Percentiles rank a stretch among this genome's conserved stretches.
phyloP scores from a whole-genome alignment of 2,113 vertebrate genomes.

The Mus spicilegus region DNA sequence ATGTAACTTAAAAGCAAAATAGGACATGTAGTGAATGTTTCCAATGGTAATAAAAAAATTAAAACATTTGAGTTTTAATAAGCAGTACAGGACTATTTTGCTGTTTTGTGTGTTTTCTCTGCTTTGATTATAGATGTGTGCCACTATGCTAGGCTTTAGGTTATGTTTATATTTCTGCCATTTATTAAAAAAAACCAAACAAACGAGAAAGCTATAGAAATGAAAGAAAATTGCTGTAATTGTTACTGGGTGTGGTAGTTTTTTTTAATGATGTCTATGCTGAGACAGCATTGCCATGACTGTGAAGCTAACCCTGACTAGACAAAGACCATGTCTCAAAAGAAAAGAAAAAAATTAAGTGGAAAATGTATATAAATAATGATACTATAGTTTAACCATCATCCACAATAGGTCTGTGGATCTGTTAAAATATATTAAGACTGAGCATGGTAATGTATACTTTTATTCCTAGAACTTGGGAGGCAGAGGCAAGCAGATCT shows the following conservation, averaged over 20 bases:
- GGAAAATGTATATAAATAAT: neutral
- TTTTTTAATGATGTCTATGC: no score
- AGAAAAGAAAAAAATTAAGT: neutral
- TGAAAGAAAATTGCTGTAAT: neutral
- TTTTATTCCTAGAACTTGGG: neutral
- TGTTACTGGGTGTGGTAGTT: neutral
- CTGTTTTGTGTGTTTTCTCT: neutral
- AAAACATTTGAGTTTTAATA: neutral
- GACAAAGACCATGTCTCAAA: neutral
- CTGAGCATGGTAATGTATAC: neutral
- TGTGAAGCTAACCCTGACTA: neutral
- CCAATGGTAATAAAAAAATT: no score
- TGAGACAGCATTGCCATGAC: neutral
- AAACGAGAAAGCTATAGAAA: neutral
- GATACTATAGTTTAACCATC: constrained; percentile 10
- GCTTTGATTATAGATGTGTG: neutral
- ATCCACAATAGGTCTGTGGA: neutral
- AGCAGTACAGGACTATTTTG: neutral
- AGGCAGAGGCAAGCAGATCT: neutral
- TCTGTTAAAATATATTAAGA: neutral
- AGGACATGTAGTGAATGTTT: constrained; percentile 72
- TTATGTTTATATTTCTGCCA: neutral
- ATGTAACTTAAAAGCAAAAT: constrained; percentile 66
- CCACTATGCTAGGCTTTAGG: neutral
- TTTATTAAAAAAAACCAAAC: neutral